Conservation (phyloP, 1,140 invertebrate genomes). For the Leptestheria dahalacensis region DNA sequence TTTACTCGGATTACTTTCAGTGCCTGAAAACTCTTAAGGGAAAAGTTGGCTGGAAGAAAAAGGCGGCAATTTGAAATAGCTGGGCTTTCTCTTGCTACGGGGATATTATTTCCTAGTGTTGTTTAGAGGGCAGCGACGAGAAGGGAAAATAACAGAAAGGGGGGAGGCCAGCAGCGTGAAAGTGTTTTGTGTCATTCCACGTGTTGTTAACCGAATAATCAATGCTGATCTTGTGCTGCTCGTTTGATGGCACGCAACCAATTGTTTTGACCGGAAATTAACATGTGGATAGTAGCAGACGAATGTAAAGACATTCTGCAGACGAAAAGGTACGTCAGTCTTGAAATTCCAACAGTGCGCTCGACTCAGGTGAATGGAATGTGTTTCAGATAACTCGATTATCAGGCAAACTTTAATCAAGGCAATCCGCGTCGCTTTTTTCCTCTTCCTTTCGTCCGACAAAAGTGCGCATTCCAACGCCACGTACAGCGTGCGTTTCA, state of each 20-base stretch:
- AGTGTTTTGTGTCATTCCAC: neutral
- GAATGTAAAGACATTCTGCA: neutral
- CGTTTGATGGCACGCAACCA: neutral
- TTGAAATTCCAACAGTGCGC: neutral
- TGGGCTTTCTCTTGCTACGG: neutral
- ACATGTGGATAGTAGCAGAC: neutral
- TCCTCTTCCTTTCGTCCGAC: too few species aligned
- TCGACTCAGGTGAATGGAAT: too few species aligned
- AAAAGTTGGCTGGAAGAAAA: too few species aligned
- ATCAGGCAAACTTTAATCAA: too few species aligned
- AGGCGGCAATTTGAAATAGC: neutral
- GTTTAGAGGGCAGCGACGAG: neutral
- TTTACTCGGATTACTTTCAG: too few species aligned
- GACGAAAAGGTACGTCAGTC: neutral
- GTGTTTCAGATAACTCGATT: too few species aligned
- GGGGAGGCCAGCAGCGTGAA: neutral
- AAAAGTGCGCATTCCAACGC: too few species aligned
- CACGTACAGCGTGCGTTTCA: too few species aligned
- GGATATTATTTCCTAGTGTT: neutral
- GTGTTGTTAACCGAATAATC: too few species aligned
- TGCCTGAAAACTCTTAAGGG: neutral
- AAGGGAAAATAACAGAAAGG: neutral
- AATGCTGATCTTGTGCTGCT: neutral
- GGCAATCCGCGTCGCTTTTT: too few species aligned
- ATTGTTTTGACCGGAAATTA: neutral